Evolutionary conservation across 2,888 invertebrate genomes (phyloP), one percentile per base, ranked within the genome.

Genomic region (Tachina lurida): DNA sequence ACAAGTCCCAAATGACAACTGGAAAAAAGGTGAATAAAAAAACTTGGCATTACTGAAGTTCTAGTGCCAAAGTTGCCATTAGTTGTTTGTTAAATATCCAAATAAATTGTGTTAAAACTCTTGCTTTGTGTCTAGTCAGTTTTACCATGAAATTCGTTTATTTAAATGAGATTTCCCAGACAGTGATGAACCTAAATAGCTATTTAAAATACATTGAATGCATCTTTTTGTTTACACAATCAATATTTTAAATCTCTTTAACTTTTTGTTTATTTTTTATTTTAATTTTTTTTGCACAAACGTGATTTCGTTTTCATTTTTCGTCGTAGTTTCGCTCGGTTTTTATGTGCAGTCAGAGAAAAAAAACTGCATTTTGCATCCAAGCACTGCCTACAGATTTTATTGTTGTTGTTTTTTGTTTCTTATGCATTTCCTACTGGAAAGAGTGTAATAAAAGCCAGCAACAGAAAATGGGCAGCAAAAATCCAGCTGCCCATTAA

Each of bases 251-350:
- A 54, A 82, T 76, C 77, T 60, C 60, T 67, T 77, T 52, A 65
- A 65, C 41, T 58, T 82, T 70, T 54, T 13, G 12, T 56, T 68
- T 15, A 2, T 62, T 54, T 65, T 13, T 56, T 45, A 31, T 81
- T 84, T 13, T 52, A n/a, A n/a, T n/a, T n/a, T 15, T 49, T 82
- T 85, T 79, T 83, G 56, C 71, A 83, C 73, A 83, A 86, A 83
- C 86, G 79, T 75, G 86, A 80, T 83, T 86, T 86, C 67, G 62
- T 79, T 86, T 86, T 86, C 75, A 83, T 76, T 83, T 71, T 79
- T 67, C 10, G 31, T 62, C 45, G 60, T 43, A 52, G 68, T 73
- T 81, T 58, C 68, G 56, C 19, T 80, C 15, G 31, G 22, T 54
- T 62, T 56, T 49, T 45, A 41, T 54, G 17, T 41, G 4, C 9